Evolutionary conservation across 1,140 invertebrate genomes (phyloP).

Genomic region (Venustaconcha ellipsiformis): DNA sequence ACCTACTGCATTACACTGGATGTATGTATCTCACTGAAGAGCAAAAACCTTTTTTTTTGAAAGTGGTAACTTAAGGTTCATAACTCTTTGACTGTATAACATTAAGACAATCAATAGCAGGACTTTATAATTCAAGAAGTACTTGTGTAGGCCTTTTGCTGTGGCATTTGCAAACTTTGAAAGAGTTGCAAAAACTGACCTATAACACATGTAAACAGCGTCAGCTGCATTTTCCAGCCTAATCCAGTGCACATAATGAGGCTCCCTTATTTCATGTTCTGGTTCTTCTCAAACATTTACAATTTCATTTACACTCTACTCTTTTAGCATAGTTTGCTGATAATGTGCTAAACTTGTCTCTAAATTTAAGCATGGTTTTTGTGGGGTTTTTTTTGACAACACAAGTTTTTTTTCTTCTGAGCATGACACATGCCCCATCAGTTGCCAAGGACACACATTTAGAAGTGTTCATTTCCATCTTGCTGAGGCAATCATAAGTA

Average conservation of each 20-base stretch:
- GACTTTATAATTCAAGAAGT: too few species aligned
- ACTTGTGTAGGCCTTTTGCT: too few species aligned
- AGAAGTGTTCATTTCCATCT: too few species aligned
- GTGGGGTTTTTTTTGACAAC: slow-evolving; percentile 5
- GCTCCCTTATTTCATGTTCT: slow-evolving; percentile 4
- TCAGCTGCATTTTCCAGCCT: slow-evolving; percentile 5
- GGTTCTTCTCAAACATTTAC: slow-evolving; percentile 8
- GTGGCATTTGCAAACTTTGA: too few species aligned
- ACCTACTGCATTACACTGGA: not conserved
- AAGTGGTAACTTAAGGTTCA: too few species aligned
- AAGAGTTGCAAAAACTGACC: not conserved
- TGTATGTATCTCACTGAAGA: slow-evolving; percentile 2
- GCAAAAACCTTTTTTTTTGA: not conserved
- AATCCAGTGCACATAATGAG: slow-evolving; percentile 5
- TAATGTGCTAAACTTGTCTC: slow-evolving; percentile 13
- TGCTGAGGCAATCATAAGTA: too few species aligned
- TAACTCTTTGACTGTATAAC: too few species aligned
- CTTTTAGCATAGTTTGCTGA: not conserved
- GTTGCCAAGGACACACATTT: too few species aligned
- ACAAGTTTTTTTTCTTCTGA: too few species aligned
- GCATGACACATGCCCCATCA: too few species aligned
- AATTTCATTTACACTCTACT: slow-evolving; percentile 7
- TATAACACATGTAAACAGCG: slow-evolving; percentile 8
- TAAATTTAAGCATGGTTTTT: slow-evolving; percentile 15
- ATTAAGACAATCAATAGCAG: too few species aligned